These are phyloP conservation scores for Mustelus asterias DNA, from an alignment of 2,113 vertebrate species.

Conservation along the genomic window DNA sequence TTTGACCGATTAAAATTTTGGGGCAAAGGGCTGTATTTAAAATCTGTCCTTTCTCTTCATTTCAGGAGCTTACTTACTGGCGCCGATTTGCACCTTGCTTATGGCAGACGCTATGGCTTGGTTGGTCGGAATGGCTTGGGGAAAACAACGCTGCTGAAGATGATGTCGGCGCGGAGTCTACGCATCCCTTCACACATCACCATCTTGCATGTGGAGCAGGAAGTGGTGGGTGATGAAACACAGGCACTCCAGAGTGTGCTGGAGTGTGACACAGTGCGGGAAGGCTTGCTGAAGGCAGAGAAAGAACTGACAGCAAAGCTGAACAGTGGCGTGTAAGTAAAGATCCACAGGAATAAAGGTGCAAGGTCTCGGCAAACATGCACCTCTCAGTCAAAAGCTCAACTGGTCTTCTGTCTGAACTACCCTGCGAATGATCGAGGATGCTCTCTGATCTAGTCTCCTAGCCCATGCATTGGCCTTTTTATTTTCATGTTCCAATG, in stretches of 20 bases:
- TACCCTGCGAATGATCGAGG: neutral
- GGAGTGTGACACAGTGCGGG: conserved; percentile 76
- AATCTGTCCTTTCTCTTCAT: neutral
- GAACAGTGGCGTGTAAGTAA: conserved; percentile 70
- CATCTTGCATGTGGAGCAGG: conserved; percentile 95
- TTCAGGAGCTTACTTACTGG: conserved; percentile 79
- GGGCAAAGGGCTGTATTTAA: neutral
- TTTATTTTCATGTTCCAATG: neutral
- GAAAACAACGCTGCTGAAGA: conserved; percentile 92
- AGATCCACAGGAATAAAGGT: neutral
- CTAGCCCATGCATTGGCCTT: neutral
- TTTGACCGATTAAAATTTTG: neutral
- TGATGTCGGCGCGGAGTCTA: conserved; percentile 82
- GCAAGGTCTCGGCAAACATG: neutral
- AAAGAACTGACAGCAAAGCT: conserved; percentile 68
- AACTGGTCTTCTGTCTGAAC: neutral
- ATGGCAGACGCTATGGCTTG: conserved; percentile 83
- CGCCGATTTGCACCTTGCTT: conserved; percentile 77
- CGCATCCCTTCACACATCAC: conserved; percentile 86
- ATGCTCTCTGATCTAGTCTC: neutral
- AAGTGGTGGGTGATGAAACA: conserved; percentile 87
- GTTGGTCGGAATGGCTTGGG: conserved; percentile 91
- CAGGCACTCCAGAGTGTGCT: conserved; percentile 83
- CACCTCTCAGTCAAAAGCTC: neutral
- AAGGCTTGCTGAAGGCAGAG: conserved; percentile 73